Base-by-base conservation (phyloP, 2,888 invertebrate species). In the Seira sanloemensis region DNA sequence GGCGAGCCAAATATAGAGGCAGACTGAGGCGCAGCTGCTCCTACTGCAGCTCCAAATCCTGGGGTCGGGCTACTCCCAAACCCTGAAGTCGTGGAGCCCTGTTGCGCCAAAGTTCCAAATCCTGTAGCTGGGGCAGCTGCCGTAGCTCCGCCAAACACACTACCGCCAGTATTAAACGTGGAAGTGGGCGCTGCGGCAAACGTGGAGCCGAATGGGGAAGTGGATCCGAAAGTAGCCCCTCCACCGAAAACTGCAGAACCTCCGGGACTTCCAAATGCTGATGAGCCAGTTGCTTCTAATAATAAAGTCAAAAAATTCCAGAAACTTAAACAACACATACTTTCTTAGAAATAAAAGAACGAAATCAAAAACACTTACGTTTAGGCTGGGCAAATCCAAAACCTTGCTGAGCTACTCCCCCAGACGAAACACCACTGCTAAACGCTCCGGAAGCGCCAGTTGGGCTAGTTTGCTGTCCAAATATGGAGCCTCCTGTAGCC, bases 71-170 rank as follows among this genome's bases (percentile, higher is more conserved):
- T 23, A 12, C 78, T 71, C 37, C 73, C 72, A 54, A 76, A 77
- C 27, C 68, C 77, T n/a, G 78, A 78, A 16, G 91, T 91, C 27
- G 91, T 90, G 0, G 91, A 90, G 21, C 91, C 90, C 73, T 90
- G 88, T 88, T 94, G 93, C 0, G 94, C 94, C 25, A 94, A 90
- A 90, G 93, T 94, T 68, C 94, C 94, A 91, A 94, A 94, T 65
- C 94, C 94, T 91, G 94, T 94, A 0, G 94, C 93, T 74, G 94
- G 91, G 0, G 74, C 79, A 0, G 94, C 94, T 90, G 93, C 93
- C 90, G 94, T 94, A 26, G 68, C 69, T 54, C 85, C 82, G 19
- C 85, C 86, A 67, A 84, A 84, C 18, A 84, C 81, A 68, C 75
- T 78, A 18, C 50, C 66, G 12, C 50, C 25, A 12, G 77, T 26